A percentile compares a stretch with the other conserved stretches of the same genome.
phyloP scores from a whole-genome alignment of 2,113 vertebrate genomes.

The Equus quagga region DNA sequence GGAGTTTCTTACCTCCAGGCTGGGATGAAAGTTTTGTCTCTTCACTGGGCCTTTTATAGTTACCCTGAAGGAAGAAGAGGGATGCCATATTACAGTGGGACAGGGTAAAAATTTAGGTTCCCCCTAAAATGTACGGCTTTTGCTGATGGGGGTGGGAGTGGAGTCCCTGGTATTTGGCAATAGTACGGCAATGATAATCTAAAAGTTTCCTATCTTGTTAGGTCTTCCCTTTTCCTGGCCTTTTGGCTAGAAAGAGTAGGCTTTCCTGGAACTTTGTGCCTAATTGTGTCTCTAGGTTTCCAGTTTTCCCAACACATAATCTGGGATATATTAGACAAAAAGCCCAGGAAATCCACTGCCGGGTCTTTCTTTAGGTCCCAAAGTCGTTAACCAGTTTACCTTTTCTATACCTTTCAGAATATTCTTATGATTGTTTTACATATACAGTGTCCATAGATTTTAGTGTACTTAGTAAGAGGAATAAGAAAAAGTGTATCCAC shows the following conservation, averaged over 20 bases:
- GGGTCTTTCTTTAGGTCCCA: background rate
- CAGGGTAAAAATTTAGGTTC: background rate
- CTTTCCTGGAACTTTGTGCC: background rate
- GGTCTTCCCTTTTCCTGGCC: background rate
- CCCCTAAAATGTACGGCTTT: background rate
- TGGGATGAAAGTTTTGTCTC: background rate
- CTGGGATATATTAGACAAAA: background rate
- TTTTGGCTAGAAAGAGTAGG: background rate
- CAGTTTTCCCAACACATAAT: background rate
- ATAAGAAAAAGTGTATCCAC: background rate
- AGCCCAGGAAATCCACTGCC: background rate
- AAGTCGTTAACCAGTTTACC: background rate
- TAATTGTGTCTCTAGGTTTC: background rate
- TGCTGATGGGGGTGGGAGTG: background rate
- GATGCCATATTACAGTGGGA: background rate
- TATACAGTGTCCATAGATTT: background rate
- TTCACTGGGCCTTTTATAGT: background rate
- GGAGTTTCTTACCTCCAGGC: background rate
- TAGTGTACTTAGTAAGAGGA: background rate
- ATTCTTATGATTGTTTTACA: background rate
- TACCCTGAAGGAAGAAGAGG: background rate
- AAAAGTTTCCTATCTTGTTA: background rate
- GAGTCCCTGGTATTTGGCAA: background rate
- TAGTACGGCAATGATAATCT: background rate
- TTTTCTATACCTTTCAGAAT: background rate